phyloP scores from a whole-genome alignment of 2,888 invertebrate species.

The Sialis fuliginosa region DNA sequence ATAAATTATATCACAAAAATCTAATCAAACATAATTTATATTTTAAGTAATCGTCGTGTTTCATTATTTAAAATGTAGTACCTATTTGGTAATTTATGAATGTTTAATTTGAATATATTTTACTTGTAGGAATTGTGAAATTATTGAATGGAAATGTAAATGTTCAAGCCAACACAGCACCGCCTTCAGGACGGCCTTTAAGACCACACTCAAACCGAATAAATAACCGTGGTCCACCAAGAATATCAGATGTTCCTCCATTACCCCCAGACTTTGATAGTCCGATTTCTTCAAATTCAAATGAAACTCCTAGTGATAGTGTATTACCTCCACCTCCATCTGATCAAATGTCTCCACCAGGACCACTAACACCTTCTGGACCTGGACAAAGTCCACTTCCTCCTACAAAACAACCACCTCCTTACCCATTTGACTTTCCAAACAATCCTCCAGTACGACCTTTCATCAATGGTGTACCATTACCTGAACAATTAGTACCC shows the following conservation, averaged over 20 bases:
- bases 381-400: slow-evolving; percentile 15
- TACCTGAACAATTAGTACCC: slow-evolving; percentile 61
- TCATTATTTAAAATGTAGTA: no score
- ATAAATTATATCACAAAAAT: no score
- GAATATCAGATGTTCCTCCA: slow-evolving; percentile 60
- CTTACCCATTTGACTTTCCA: slow-evolving; percentile 62
- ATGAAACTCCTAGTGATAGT: slow-evolving; percentile 6
- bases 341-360: slow-evolving; percentile 29
- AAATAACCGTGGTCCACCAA: slow-evolving; percentile 78
- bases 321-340: slow-evolving; percentile 23
- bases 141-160: slow-evolving; percentile 77
- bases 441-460: slow-evolving; percentile 35
- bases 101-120: neutral
- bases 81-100: neutral
- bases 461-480: slow-evolving; percentile 46
- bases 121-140: slow-evolving; percentile 53
- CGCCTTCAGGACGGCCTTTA: slow-evolving; percentile 35
- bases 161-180: slow-evolving; percentile 57
- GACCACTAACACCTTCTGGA: slow-evolving; percentile 23
- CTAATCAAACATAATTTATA: no score
- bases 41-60: no score
- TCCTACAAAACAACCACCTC: slow-evolving; percentile 38
- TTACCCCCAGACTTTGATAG: slow-evolving; percentile 48
- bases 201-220: slow-evolving; percentile 61
- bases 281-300: slow-evolving; percentile 25